phyloP scores from a whole-genome alignment of 2,113 vertebrate species.

The Atlantisia rogersi region DNA sequence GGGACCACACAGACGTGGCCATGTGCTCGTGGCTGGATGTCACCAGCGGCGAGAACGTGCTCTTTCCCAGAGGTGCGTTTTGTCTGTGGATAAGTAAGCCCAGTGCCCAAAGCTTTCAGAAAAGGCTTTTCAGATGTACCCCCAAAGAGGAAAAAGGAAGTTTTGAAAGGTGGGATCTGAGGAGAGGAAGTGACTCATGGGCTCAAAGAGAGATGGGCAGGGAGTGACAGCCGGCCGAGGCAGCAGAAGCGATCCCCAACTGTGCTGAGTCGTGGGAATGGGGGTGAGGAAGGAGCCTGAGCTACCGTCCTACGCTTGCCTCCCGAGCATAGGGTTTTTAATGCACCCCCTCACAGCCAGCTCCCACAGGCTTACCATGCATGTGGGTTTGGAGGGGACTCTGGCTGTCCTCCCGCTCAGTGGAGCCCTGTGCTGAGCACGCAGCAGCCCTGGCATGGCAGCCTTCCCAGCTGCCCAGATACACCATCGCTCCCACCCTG shows the following conservation, averaged over 20 bases:
- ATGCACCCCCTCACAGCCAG: background rate
- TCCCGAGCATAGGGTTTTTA: background rate
- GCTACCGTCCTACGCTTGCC: background rate
- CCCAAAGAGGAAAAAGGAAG: constrained; percentile 55
- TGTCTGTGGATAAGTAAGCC: background rate
- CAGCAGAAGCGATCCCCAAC: constrained; percentile 18
- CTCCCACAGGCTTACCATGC: background rate
- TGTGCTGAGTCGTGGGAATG: constrained; percentile 55
- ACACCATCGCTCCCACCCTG: background rate
- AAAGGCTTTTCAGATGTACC: background rate
- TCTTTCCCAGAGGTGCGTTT: background rate
- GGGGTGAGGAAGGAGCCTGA: constrained; percentile 17
- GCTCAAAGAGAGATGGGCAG: constrained; percentile 53
- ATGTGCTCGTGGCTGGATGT: background rate
- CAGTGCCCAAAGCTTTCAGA: background rate
- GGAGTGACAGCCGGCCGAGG: background rate
- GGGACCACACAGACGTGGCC: fast-evolving
- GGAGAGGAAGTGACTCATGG: constrained; percentile 54
- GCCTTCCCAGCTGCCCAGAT: background rate
- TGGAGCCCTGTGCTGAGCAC: background rate
- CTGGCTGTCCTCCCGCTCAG: background rate
- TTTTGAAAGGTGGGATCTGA: constrained; percentile 68
- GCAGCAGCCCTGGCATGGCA: fast-evolving
- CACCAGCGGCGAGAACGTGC: background rate
- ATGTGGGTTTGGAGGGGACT: background rate